Conservation (phyloP, 2,888 invertebrate genomes). For the Apamea monoglypha region DNA sequence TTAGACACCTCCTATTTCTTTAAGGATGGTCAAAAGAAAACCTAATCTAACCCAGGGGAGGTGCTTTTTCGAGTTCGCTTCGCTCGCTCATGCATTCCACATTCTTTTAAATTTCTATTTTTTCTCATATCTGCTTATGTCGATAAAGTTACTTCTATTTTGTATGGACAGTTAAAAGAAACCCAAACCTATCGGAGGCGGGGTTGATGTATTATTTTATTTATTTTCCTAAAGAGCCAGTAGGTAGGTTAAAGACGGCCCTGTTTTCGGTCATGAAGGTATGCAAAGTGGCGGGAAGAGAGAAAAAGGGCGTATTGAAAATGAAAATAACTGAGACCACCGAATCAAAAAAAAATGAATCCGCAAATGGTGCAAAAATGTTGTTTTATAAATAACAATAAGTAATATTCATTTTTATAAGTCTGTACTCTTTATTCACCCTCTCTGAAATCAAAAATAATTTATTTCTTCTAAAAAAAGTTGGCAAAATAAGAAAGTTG, state of each 20-base stretch:
- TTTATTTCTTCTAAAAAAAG: neutral
- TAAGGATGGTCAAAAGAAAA: neutral
- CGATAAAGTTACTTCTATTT: neutral
- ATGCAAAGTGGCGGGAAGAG: neutral
- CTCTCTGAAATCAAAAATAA: neutral
- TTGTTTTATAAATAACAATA: neutral
- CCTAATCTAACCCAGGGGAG: neutral
- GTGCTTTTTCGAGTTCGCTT: neutral
- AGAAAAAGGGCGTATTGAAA: neutral
- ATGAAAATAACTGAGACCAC: neutral
- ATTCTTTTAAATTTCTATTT: neutral
- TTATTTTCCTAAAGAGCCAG: neutral
- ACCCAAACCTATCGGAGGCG: neutral
- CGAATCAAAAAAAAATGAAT: neutral
- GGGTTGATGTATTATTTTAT: neutral
- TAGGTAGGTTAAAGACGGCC: neutral
- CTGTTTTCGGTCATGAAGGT: neutral
- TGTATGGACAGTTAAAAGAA: neutral
- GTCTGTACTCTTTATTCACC: neutral
- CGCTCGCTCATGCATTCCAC: neutral
- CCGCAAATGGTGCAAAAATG: neutral
- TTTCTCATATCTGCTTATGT: neutral
- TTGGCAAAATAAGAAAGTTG: neutral
- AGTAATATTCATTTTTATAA: neutral
- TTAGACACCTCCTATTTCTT: neutral